Conservation (phyloP, 2,113 vertebrate genomes). For the Kryptolebias marmoratus region DNA sequence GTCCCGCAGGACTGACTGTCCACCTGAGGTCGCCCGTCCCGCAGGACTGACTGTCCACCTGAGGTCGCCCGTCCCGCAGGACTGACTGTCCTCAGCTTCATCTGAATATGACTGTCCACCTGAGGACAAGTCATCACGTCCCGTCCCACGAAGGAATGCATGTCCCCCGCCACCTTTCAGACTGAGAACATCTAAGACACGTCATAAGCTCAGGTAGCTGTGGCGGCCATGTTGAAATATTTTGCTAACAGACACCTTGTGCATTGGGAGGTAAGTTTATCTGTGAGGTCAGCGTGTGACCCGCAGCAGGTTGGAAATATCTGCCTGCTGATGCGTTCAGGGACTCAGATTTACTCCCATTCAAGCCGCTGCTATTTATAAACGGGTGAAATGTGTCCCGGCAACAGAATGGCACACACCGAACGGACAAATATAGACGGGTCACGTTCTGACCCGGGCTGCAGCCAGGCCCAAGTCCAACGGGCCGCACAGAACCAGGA, state of each 20-base stretch:
- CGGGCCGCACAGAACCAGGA: neutral
- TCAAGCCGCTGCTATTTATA: constrained; percentile 15
- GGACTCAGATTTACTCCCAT: constrained; percentile 10
- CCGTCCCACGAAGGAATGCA: too few species aligned
- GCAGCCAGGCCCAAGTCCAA: neutral
- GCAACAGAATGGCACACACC: neutral
- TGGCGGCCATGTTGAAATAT: too few species aligned
- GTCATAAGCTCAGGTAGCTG: too few species aligned
- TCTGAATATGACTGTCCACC: too few species aligned
- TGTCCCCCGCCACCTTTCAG: too few species aligned
- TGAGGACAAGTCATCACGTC: too few species aligned
- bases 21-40: too few species aligned
- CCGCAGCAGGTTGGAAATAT: constrained; percentile 21
- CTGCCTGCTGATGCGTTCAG: constrained; percentile 22
- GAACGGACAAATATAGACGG: neutral
- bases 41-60: too few species aligned
- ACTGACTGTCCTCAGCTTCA: too few species aligned
- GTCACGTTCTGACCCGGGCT: neutral
- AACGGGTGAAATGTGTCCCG: neutral
- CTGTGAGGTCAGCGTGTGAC: neutral
- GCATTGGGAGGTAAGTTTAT: neutral
- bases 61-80: too few species aligned
- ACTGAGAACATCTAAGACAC: too few species aligned
- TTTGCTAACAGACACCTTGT: neutral
- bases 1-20: too few species aligned